phyloP scores from a whole-genome alignment of 1,140 invertebrate species.

The Myzus persicae region DNA sequence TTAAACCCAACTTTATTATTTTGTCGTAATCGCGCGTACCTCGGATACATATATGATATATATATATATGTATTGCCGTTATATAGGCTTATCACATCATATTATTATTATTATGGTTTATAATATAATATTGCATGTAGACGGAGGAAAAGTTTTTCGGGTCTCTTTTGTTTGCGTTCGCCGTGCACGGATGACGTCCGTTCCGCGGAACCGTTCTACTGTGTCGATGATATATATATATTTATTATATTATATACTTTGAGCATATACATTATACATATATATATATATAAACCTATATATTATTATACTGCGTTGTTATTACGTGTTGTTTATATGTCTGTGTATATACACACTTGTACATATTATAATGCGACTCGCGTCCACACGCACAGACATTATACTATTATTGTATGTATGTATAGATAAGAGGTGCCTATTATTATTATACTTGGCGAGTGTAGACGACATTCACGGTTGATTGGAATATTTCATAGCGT shows the following conservation, averaged over 20 bases:
- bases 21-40: background rate
- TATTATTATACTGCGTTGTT: background rate
- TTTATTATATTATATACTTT: background rate
- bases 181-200: slow-evolving; percentile 54
- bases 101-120: background rate
- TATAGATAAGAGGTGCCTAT: background rate
- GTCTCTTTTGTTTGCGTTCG: slow-evolving; percentile 49
- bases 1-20: slow-evolving; percentile 9
- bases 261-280: background rate
- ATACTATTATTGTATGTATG: background rate
- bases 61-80: background rate
- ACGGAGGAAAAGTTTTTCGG: slow-evolving; percentile 37
- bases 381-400: background rate
- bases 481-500: slow-evolving; percentile 29
- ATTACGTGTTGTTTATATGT: background rate
- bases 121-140: slow-evolving; percentile 3
- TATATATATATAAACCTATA: background rate
- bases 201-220: slow-evolving; percentile 49
- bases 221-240: slow-evolving; percentile 10
- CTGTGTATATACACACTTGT: background rate
- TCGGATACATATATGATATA: background rate
- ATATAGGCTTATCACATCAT: background rate
- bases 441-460: background rate
- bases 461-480: slow-evolving; percentile 47
- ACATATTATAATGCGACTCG: background rate